phyloP scores from a whole-genome alignment of 1,140 invertebrate species.

The Drosophila sproati region DNA sequence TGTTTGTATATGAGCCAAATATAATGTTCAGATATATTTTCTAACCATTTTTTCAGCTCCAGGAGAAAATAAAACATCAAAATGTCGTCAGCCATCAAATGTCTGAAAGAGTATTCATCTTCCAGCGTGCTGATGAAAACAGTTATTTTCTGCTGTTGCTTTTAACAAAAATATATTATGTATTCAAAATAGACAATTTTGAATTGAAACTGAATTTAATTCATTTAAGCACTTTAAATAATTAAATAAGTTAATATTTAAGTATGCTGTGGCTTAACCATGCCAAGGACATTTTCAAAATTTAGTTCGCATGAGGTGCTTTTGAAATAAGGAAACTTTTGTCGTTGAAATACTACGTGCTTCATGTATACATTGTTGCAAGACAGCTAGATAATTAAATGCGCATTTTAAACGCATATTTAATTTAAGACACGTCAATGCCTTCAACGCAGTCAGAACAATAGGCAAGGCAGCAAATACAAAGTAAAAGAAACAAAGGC shows the following conservation, averaged over 20 bases:
- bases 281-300: background rate
- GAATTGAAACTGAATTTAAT: too few relatives aligned
- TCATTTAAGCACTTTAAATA: background rate
- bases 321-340: background rate
- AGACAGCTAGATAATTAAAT: slow-evolving; percentile 12
- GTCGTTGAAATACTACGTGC: background rate
- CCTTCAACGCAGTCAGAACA: slow-evolving; percentile 6
- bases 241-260: background rate
- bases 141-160: too few relatives aligned
- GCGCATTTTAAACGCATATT: slow-evolving; percentile 18
- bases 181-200: too few relatives aligned
- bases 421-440: slow-evolving; percentile 50
- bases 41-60: too few relatives aligned
- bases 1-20: too few relatives aligned
- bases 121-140: too few relatives aligned
- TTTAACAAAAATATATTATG: too few relatives aligned
- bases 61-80: too few relatives aligned
- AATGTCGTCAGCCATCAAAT: too few relatives aligned
- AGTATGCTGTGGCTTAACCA: background rate
- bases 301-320: background rate
- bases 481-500: background rate
- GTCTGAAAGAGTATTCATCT: too few relatives aligned
- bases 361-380: slow-evolving; percentile 4
- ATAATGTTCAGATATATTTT: too few relatives aligned
- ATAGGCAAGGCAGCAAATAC: slow-evolving; percentile 23